phyloP scores from a whole-genome alignment of 2,113 vertebrate genomes.

The Carollia perspicillata region DNA sequence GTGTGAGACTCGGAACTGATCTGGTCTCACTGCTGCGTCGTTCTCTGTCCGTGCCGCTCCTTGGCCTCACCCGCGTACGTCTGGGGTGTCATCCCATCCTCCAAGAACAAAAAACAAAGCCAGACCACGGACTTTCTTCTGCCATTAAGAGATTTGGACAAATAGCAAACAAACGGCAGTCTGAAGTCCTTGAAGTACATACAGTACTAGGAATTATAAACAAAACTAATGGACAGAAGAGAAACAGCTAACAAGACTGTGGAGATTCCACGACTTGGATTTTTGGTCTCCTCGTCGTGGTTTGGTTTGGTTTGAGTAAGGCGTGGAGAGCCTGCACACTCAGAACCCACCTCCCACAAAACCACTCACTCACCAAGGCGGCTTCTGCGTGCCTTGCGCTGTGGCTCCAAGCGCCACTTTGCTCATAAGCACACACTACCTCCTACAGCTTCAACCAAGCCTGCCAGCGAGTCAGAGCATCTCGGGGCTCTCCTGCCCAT shows the following conservation, averaged over 20 bases:
- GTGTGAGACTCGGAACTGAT: background rate
- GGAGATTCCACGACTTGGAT: background rate
- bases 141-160: background rate
- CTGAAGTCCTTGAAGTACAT: background rate
- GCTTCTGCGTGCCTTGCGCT: background rate
- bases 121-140: background rate
- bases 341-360: background rate
- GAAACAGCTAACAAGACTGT: background rate
- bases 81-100: background rate
- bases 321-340: background rate
- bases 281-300: background rate
- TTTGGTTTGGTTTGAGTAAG: constrained; percentile 1
- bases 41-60: background rate
- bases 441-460: no score
- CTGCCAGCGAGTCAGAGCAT: background rate
- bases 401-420: background rate
- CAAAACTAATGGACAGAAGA: background rate
- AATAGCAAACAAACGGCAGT: background rate
- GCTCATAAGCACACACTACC: background rate
- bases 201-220: background rate
- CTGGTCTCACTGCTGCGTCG: no score
- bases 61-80: background rate
- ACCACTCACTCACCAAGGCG: background rate
- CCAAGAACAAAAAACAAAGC: background rate
- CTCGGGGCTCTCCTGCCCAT: background rate